These are phyloP conservation scores for Oscheius sp. DNA, from an alignment of 1,140 invertebrate species.

Conservation along the genomic window DNA sequence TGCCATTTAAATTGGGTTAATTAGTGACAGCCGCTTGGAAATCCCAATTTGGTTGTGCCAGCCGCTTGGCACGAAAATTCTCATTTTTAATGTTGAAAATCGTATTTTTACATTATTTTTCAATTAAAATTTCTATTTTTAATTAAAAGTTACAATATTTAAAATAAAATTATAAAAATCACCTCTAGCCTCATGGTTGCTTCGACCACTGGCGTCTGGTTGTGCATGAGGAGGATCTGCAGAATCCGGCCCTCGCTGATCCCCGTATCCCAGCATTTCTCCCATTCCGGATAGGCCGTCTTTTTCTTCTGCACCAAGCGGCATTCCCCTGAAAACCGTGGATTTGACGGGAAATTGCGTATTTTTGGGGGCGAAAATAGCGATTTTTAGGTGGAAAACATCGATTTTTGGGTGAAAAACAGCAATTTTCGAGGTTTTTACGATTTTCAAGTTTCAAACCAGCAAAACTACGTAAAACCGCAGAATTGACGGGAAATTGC, in stretches of 20 bases:
- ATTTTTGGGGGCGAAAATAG: not conserved
- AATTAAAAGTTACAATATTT: not conserved
- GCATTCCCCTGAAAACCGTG: constrained; percentile 51
- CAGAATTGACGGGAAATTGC: too few relatives aligned
- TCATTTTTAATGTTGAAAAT: too few relatives aligned
- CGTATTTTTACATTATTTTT: too few relatives aligned
- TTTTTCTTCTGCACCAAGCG: constrained; percentile 60
- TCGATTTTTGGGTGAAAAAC: too few relatives aligned
- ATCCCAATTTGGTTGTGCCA: too few relatives aligned
- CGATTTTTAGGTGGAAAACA: not conserved
- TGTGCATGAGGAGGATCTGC: constrained; percentile 53
- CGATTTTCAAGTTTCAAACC: too few relatives aligned
- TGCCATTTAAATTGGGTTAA: too few relatives aligned
- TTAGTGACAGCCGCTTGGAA: too few relatives aligned
- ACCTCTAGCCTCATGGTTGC: constrained; percentile 60
- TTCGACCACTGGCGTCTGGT: constrained; percentile 54
- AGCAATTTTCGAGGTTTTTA: too few relatives aligned
- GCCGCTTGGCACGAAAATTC: too few relatives aligned
- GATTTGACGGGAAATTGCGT: not conserved
- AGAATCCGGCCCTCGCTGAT: constrained; percentile 56
- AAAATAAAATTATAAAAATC: not conserved
- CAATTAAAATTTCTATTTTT: constrained; percentile 4
- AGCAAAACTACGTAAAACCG: constrained; percentile 9
- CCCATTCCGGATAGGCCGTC: constrained; percentile 59
- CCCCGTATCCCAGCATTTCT: constrained; percentile 60